These are phyloP conservation scores for Plecturocebus donacophilus DNA, from an alignment of 2,113 vertebrate species.

Conservation along the genomic window DNA sequence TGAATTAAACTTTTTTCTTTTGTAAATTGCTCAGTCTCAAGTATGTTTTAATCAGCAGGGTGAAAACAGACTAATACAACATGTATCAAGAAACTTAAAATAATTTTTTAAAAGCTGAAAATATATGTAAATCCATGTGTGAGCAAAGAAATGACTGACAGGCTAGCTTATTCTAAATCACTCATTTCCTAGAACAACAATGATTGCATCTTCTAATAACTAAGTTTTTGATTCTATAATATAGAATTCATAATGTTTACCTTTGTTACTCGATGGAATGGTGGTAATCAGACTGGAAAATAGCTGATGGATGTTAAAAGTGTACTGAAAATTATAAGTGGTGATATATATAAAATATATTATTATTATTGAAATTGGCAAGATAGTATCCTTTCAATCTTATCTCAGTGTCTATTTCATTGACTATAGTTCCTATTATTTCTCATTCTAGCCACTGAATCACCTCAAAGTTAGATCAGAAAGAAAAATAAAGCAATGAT, in stretches of 20 bases:
- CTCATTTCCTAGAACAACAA: not conserved
- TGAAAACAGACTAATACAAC: too few relatives aligned
- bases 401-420: not conserved
- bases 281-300: not conserved
- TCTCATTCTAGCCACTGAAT: constrained; percentile 23
- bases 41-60: too few relatives aligned
- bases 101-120: not conserved
- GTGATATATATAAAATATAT: not conserved
- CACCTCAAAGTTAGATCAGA: constrained; percentile 50
- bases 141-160: not conserved
- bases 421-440: not conserved
- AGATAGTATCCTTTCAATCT: not conserved
- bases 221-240: not conserved
- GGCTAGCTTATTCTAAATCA: not conserved
- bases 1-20: too few relatives aligned
- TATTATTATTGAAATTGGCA: not conserved
- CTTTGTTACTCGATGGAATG: not conserved
- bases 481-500: constrained; percentile 64
- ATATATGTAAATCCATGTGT: not conserved
- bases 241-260: not conserved
- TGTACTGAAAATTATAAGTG: not conserved
- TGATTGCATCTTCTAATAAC: not conserved
- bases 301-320: not conserved
- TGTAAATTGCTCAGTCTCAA: too few relatives aligned
- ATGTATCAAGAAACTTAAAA: too few relatives aligned